phyloP scores from a whole-genome alignment of 2,113 vertebrate species.

The Lutjanus erythropterus region DNA sequence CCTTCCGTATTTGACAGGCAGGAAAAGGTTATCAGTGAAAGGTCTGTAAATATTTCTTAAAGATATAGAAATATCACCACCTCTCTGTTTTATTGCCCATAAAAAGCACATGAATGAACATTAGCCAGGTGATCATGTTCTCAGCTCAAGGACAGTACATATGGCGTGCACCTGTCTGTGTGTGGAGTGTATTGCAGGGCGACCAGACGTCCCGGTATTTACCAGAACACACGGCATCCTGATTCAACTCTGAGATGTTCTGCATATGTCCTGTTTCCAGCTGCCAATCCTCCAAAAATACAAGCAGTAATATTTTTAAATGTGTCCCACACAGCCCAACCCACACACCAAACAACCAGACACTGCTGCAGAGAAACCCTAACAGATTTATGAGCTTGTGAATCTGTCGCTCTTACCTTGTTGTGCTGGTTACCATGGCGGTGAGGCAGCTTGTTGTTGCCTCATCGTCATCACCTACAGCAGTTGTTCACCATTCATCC shows the following conservation, averaged over 20 bases:
- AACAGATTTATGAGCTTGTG: conserved; percentile 16
- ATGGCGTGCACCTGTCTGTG: conserved; percentile 10
- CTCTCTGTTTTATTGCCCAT: background rate
- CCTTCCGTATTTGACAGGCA: background rate
- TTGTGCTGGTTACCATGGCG: conserved; percentile 34
- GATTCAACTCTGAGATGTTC: conserved; percentile 15
- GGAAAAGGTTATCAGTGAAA: background rate
- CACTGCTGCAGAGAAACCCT: background rate
- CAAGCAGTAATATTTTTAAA: conserved; percentile 27
- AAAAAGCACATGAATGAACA: background rate
- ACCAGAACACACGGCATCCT: conserved; percentile 10
- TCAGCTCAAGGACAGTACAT: background rate
- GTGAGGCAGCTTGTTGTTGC: background rate
- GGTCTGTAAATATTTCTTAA: background rate
- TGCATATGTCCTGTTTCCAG: conserved; percentile 13
- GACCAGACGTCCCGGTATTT: background rate
- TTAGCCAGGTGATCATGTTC: background rate
- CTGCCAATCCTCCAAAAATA: conserved; percentile 11
- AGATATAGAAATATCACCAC: background rate
- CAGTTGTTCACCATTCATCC: too few species aligned
- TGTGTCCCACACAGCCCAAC: background rate
- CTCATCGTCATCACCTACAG: background rate
- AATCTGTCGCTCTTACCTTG: conserved; percentile 18
- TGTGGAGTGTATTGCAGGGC: background rate
- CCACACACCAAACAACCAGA: conserved; percentile 12